Evolutionary conservation across 1,140 invertebrate genomes (phyloP), one percentile per base, ranked within the genome.

Genomic region (Diorhabda sublineata): DNA sequence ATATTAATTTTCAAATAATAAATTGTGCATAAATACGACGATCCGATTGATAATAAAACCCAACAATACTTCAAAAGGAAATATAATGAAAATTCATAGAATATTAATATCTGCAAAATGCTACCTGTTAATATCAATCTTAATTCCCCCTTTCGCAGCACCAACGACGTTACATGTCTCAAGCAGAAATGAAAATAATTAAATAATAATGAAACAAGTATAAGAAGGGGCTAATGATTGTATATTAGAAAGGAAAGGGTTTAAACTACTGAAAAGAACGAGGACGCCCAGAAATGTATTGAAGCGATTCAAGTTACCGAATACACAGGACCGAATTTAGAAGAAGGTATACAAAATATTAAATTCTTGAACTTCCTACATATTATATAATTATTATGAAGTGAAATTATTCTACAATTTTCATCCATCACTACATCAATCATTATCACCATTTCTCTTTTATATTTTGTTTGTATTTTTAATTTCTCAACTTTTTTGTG

Each of bases 141-240:
- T 58, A 47, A 59, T 58, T 67, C 66, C 70, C 69, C 61, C 47
- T 59, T 69, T 71, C 64, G 11, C 62, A 42, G 63, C n/a, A 52
- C 6, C 47, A 52, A 52, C 47, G 65, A 69, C 66, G 68, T 73
- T 76, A 79, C 77, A 76, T 76, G 79, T 81, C 79, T 78, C 68
- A 71, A 74, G 74, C 78, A 80, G 80, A 81, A 81, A 81, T 79
- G 80, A 81, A 81, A 81, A 81, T 81, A 81, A 81, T 81, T 79
- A 80, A 81, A 81, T 81, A 81, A 80, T 80, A 80, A 81, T 80
- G 80, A 80, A 80, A 78, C 79, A 75, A 78, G 77, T 75, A 77
- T 76, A 74, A 74, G 71, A 77, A 73, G 69, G 73, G 76, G 73
- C 76, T 75, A 78, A 81, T 81, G 79, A 80, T 79, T 79, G 47